Evolutionary conservation across 2,888 invertebrate species (phyloP), one percentile per base, ranked within the genome.

Genomic region (Stegana nigrithorax): DNA sequence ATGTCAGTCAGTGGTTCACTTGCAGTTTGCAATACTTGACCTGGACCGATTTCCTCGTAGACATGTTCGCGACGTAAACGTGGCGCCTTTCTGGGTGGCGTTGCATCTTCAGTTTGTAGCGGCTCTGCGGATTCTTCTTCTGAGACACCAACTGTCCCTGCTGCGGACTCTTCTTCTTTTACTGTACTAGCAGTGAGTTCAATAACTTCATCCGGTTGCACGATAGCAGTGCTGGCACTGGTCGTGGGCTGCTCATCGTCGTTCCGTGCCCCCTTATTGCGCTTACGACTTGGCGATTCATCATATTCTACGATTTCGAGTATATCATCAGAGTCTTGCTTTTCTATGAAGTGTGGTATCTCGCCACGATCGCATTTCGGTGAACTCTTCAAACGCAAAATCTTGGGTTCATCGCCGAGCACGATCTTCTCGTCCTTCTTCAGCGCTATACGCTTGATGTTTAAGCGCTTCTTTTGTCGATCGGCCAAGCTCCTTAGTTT

Each of bases 401-500:
- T 90, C 86, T 89, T 89, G 75, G 89, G 89, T 60, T 83, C 75
- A 60, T 88, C 88, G 6, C 81, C 81, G 1, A 85, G 68, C 12
- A 81, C 72, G 64, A 88, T 88, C 80, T 87, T 87, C 76, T 89
- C 89, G 68, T 84, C 80, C 60, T 83, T 83, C 27, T 81, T 81
- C 21, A 86, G 71, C 10, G 83, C 75, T 12, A 85, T 81, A 47
- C 81, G 83, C 62, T 81, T 84, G 47, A 86, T 85, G 5, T 82
- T 80, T 27, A 84, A 65, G 64, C 89, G 89, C 86, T 72, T 89
- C 86, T 83, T 89, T 81, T 73, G 89, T 86, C 89, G 88, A 71
- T 90, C 90, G 17, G 90, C 90, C 84, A 90, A 87, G 69, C 88
- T 89, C 82, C 89, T 90, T 21, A 90, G 87, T 84, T 90, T 90